phyloP scores from a whole-genome alignment of 2,888 invertebrate species.

The Plutella xylostella region DNA sequence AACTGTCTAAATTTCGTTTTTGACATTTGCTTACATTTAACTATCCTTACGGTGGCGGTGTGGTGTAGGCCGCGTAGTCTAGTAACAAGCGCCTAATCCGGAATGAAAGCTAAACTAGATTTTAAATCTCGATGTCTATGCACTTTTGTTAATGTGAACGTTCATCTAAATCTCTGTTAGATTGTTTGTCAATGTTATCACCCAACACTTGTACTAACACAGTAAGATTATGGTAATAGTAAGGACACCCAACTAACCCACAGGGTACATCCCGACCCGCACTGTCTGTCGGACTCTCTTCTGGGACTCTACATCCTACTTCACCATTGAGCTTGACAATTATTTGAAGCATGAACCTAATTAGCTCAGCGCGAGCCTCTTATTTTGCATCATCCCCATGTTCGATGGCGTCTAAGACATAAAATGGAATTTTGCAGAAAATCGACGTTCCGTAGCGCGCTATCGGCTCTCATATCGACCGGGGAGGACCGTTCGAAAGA shows the following conservation, averaged over 20 bases:
- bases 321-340: slow-evolving; percentile 66
- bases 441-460: slow-evolving; percentile 71
- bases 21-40: slow-evolving; percentile 61
- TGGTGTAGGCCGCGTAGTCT: slow-evolving; percentile 57
- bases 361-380: slow-evolving; percentile 62
- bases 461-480: slow-evolving; percentile 70
- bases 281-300: slow-evolving; percentile 48
- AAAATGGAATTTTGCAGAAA: slow-evolving; percentile 68
- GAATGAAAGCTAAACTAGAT: slow-evolving; percentile 53
- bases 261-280: slow-evolving; percentile 29
- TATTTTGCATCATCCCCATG: slow-evolving; percentile 59
- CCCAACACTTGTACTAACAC: slow-evolving; percentile 48
- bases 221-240: slow-evolving; percentile 35
- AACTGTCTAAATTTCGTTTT: slow-evolving; percentile 72
- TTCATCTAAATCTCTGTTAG: slow-evolving; percentile 60
- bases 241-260: slow-evolving; percentile 21
- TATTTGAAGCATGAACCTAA: slow-evolving; percentile 65
- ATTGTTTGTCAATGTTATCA: slow-evolving; percentile 65
- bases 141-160: slow-evolving; percentile 49
- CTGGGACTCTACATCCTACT: slow-evolving; percentile 55
- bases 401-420: slow-evolving; percentile 61
- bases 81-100: slow-evolving; percentile 52
- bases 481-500: slow-evolving; percentile 73
- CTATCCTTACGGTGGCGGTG: slow-evolving; percentile 64
- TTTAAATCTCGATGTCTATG: slow-evolving; percentile 43